phyloP scores from a whole-genome alignment of 2,113 vertebrate species.

The Neogale vison region DNA sequence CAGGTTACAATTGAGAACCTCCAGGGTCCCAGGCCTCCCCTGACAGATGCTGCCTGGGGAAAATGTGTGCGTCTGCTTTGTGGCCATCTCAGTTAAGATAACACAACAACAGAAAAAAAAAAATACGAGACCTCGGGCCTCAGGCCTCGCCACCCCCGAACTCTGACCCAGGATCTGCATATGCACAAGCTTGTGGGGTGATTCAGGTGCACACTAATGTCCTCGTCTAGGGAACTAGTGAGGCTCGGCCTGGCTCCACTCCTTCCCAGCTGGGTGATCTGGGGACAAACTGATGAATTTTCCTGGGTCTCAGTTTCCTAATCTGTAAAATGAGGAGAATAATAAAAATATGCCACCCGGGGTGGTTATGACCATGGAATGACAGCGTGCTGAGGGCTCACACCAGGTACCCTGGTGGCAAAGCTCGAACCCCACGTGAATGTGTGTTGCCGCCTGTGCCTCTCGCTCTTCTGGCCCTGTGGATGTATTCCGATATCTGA shows the following conservation, averaged over 20 bases:
- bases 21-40: not conserved
- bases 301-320: not conserved
- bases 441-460: too few relatives aligned
- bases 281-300: not conserved
- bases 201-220: not conserved
- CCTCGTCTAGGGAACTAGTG: not conserved
- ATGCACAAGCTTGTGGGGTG: not conserved
- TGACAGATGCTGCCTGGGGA: fast-evolving
- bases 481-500: not conserved
- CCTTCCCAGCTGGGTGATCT: not conserved
- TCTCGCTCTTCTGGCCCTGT: not conserved
- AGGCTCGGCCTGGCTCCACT: not conserved
- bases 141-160: not conserved
- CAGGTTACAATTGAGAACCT: too few relatives aligned
- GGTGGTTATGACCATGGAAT: not conserved
- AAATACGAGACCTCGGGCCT: not conserved
- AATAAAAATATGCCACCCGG: not conserved
- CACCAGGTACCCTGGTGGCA: too few relatives aligned
- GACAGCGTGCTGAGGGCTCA: not conserved
- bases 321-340: not conserved
- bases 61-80: not conserved
- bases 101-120: not conserved
- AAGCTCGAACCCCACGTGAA: fast-evolving
- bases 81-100: not conserved
- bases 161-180: not conserved